phyloP scores from a whole-genome alignment of 2,113 vertebrate genomes.

The Bos javanicus region DNA sequence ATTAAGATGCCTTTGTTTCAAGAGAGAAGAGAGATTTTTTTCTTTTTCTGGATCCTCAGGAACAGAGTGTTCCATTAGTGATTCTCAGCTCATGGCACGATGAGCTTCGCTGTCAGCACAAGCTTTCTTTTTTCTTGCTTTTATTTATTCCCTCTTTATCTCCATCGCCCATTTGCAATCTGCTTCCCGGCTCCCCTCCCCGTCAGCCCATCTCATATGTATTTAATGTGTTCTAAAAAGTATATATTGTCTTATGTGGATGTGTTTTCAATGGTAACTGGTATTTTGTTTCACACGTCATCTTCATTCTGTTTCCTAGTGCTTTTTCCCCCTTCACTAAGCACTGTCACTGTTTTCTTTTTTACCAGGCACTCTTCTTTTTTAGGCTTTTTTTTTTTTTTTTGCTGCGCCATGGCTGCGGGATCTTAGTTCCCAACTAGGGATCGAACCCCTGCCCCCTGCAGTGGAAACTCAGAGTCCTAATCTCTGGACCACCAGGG shows the following conservation, averaged over 20 bases:
- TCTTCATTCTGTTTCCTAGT: background rate
- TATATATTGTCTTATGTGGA: background rate
- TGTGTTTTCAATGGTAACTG: background rate
- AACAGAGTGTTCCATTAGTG: background rate
- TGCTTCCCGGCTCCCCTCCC: background rate
- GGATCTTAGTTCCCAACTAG: background rate
- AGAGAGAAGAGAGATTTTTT: background rate
- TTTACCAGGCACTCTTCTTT: background rate
- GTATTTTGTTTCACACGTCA: background rate
- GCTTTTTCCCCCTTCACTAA: background rate
- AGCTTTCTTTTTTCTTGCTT: background rate
- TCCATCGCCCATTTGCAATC: background rate
- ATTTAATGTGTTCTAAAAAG: background rate
- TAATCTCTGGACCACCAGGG: background rate
- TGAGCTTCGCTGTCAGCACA: background rate
- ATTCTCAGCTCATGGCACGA: background rate
- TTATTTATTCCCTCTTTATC: background rate
- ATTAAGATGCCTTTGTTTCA: background rate
- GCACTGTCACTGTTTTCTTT: background rate
- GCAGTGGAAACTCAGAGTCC: background rate
- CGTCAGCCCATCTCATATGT: background rate
- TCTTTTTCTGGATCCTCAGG: background rate
- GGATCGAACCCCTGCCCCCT: background rate
- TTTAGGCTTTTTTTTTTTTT: background rate
- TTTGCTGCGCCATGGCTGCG: fast-evolving